Conservation (phyloP, 2,113 vertebrate species). For the Rhinogobius similis region DNA sequence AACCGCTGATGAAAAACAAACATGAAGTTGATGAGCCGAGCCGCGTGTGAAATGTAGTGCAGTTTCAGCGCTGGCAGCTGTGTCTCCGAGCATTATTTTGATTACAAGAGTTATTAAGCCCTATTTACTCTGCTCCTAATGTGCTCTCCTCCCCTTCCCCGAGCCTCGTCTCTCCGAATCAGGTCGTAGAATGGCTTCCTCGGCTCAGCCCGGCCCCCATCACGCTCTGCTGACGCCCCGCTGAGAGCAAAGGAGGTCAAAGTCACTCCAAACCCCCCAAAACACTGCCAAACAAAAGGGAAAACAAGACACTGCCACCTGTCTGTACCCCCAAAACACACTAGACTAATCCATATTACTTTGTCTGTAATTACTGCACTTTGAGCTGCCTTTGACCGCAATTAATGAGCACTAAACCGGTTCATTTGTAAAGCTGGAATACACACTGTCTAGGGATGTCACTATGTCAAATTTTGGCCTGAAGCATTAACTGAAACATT, state of each 20-base stretch:
- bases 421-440: constrained; percentile 1
- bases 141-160: constrained; percentile 33
- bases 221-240: constrained; percentile 37
- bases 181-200: constrained; percentile 12
- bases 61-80: constrained; percentile 6
- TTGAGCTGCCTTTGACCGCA: not conserved
- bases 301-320: not conserved
- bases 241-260: constrained; percentile 57
- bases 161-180: constrained; percentile 20
- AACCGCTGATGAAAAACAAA: not conserved
- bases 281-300: constrained; percentile 16
- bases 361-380: not conserved
- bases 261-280: constrained; percentile 17
- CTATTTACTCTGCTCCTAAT: constrained; percentile 30
- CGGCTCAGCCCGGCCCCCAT: constrained; percentile 8
- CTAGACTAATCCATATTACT: not conserved
- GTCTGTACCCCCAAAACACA: not conserved
- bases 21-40: not conserved
- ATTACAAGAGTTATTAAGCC: constrained; percentile 37
- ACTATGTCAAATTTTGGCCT: too few relatives aligned
- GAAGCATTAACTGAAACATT: too few relatives aligned
- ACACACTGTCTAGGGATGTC: not conserved
- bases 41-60: not conserved
- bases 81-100: constrained; percentile 30
- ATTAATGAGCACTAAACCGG: not conserved